These are phyloP conservation scores for Pseudopipra pipra DNA, from an alignment of 2,113 vertebrate species.

Conservation along the genomic window DNA sequence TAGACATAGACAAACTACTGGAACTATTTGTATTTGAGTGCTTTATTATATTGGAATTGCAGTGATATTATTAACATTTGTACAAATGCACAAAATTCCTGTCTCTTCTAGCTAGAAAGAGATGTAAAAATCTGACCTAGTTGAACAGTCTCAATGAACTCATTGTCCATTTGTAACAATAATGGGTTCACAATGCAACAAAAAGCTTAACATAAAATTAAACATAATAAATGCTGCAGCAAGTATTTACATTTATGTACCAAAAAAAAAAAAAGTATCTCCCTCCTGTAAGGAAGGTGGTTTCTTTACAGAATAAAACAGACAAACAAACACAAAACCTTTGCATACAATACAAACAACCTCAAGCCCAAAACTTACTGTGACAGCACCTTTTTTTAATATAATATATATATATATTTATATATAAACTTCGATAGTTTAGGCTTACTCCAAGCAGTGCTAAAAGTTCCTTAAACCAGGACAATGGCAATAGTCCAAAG, in stretches of 20 bases:
- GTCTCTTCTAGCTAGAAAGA: conserved; percentile 86
- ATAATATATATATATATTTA: conserved; percentile 52
- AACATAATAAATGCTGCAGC: conserved; percentile 91
- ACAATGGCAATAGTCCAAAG: conserved; percentile 51
- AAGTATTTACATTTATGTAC: conserved; percentile 97
- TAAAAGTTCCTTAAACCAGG: conserved; percentile 63
- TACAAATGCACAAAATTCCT: conserved; percentile 93
- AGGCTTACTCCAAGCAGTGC: conserved; percentile 73
- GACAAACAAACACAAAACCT: conserved; percentile 76
- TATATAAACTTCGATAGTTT: conserved; percentile 69
- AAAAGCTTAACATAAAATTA: conserved; percentile 86
- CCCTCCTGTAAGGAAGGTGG: conserved; percentile 94
- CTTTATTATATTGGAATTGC: conserved; percentile 99
- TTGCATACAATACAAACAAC: conserved; percentile 77
- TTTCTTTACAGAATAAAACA: conserved; percentile 83
- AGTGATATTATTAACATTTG: conserved; percentile 95
- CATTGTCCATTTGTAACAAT: conserved; percentile 85
- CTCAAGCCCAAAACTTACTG: conserved; percentile 74
- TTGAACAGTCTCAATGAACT: conserved; percentile 88
- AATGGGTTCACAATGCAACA: conserved; percentile 83
- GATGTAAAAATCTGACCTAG: conserved; percentile 90
- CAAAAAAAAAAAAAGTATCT: conserved; percentile 77
- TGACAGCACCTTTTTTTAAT: conserved; percentile 74
- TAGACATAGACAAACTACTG: neutral
- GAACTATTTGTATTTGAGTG: conserved; percentile 81